These are phyloP conservation scores for Dicyrtoma fusca DNA, from an alignment of 2,888 invertebrate genomes.

Conservation along the genomic window DNA sequence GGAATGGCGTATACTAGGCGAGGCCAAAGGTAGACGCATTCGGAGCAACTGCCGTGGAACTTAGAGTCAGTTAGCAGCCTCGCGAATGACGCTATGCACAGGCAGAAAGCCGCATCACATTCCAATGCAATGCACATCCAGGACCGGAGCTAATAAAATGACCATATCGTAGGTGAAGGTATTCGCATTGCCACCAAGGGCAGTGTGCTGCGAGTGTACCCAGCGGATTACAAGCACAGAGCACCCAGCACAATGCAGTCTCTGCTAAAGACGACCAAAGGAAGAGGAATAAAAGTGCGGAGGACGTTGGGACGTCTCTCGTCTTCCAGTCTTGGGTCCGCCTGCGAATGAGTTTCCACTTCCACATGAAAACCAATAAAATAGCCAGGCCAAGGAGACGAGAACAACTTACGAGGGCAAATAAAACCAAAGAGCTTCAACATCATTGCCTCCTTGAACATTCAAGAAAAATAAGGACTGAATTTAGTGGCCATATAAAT, in stretches of 20 bases:
- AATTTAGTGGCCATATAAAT: conserved; percentile 19
- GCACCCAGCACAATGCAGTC: no score
- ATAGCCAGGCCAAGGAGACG: neutral
- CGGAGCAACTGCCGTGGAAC: no score
- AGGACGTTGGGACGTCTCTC: no score
- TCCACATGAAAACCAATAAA: conserved; percentile 24
- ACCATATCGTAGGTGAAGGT: no score
- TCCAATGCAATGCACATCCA: conserved; percentile 27
- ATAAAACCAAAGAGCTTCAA: conserved; percentile 19
- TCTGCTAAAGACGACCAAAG: no score
- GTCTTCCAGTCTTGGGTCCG: neutral
- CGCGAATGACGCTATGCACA: neutral
- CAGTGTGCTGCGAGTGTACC: no score
- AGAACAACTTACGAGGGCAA: conserved; percentile 25
- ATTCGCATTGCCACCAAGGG: no score
- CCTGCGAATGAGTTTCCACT: conserved; percentile 9
- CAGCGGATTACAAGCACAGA: no score
- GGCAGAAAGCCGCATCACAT: neutral
- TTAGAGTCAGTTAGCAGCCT: no score
- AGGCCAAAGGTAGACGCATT: no score
- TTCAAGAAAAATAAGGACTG: neutral
- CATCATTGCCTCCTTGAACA: neutral
- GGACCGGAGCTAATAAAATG: conserved; percentile 30
- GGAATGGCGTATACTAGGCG: no score
- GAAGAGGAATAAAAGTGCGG: neutral